Base-by-base conservation (phyloP, 2,113 vertebrate species). In the Sturnira hondurensis region DNA sequence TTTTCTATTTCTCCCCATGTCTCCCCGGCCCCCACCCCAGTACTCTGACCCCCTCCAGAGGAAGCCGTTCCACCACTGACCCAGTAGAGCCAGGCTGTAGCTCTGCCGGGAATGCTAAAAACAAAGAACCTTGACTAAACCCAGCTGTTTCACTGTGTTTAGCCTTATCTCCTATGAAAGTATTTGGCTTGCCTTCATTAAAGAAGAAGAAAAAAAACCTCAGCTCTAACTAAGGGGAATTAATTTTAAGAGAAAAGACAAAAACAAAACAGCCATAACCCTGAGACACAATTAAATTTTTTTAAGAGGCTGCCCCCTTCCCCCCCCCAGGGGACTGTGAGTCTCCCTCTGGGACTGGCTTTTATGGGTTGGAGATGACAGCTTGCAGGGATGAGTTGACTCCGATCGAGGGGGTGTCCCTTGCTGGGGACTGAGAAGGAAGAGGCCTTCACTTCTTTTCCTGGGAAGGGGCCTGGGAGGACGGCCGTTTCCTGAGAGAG, bases 151-250 rank as follows among this genome's bases (percentile, higher is more conserved):
- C 54, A 31, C 45, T 38, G 85, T 28, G 17, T 89, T 43, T 33
- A 33, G 93, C 93, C 97, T 97, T 94, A 96, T 91, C 80, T 96
- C 41, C 65, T 45, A 4, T 12, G 68, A 82, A 93, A 93, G 87
- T 68, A 73, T 96, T 71, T 63, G 68, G 86, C 7, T 33, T 67
- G 7, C 73, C 68, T 93, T 97, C 95, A 41, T 91, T 45, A 61
- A 88, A 74, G 68, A 36, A 52, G 93, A 47, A 81, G 61, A 82
- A 63, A 89, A 91, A 31, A 56, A 20, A n/a, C n/a, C 56, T 28
- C 8, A 83, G 93, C 70, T 70, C 83, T 95, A 17, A 83, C 84
- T 61, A 52, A 45, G 20, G 74, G 89, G 78, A 58, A 63, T 68
- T 92, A 1, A 14, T 63, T 56, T 92, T 9, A 52, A 92, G 58